Base-by-base conservation (phyloP, 1,140 invertebrate genomes). In the Diabrotica undecimpunctata region DNA sequence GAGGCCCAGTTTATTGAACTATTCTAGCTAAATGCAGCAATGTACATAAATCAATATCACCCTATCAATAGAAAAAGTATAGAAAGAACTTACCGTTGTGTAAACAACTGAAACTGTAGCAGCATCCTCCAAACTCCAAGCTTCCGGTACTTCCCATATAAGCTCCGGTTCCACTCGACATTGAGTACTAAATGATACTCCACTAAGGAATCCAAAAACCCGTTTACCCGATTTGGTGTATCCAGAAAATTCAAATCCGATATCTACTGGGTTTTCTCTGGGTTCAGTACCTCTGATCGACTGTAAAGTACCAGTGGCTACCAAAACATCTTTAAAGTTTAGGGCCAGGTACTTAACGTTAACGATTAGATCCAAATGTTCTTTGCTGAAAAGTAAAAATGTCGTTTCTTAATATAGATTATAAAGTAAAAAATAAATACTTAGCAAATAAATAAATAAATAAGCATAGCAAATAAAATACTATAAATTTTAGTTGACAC, bases 61-160 rank as follows among this genome's bases (percentile, higher is more conserved):
- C 1, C 1, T 25, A 25, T 25, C 4, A 25, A 25, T 25, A 25
- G 25, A 55, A 55, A 55, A 55, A 55, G 13, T 25, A 9, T n/a
- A 36, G 8, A 11, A 51, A 35, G 0, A n/a, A 38, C n/a, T 39
- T 39, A 46, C 36, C 38, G 57, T 59, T 59, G 57, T 35, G 25
- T 96, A 97, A 9, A 91, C 91, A 2, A 90, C 88, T 7, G 95
- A 94, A 0, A 97, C 84, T 0, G 94, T 94, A 0, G 92, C 91
- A 3, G 94, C 95, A 54, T 97, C 91, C 74, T 91, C 88, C 25
- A 97, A 78, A 1, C 66, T 85, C 95, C 94, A 97, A 6, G 85
- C 73, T 0, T 92, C 84, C 4, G 95, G 95, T 35, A 97, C 82
- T 4, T 85, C 74, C 93, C 93, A 96, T 7, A 86, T 69, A 4